Conservation (phyloP, 2,888 invertebrate genomes). For the Falcaria lacertinaria region DNA sequence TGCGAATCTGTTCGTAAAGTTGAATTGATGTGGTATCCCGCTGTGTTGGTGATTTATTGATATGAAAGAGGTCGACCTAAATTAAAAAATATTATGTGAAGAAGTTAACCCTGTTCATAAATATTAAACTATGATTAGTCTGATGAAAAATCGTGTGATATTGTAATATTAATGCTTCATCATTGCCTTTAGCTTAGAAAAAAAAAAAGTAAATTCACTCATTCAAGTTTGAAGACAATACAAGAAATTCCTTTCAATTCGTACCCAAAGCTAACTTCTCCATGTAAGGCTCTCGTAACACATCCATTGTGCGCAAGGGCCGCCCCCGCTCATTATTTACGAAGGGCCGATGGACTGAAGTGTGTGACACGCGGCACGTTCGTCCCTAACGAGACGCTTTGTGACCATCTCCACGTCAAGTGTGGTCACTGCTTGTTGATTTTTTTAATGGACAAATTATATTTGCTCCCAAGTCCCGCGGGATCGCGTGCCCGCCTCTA, state of each 20-base stretch:
- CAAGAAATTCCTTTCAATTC: background rate
- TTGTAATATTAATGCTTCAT: too few species aligned
- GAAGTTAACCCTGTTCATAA: too few species aligned
- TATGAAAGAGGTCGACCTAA: too few species aligned
- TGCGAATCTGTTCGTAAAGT: slow-evolving; percentile 20
- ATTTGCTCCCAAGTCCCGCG: slow-evolving; percentile 57
- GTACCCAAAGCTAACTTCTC: slow-evolving; percentile 31
- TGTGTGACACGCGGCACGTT: slow-evolving; percentile 77
- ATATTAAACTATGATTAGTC: too few species aligned
- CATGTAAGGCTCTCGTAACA: slow-evolving; percentile 26
- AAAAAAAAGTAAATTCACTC: background rate
- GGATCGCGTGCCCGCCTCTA: slow-evolving; percentile 43
- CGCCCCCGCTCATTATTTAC: slow-evolving; percentile 76
- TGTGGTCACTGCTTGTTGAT: slow-evolving; percentile 73
- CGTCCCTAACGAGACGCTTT: slow-evolving; percentile 78
- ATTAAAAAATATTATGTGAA: too few species aligned
- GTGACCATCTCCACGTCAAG: slow-evolving; percentile 70
- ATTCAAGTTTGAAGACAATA: background rate
- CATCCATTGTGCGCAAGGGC: slow-evolving; percentile 44
- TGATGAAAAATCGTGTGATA: too few species aligned
- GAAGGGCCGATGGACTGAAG: slow-evolving; percentile 76
- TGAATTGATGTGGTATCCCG: slow-evolving; percentile 32
- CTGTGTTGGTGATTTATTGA: background rate
- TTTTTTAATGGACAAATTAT: slow-evolving; percentile 78
- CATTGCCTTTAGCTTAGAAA: too few species aligned